phyloP scores from a whole-genome alignment of 2,888 invertebrate species.

The Amiota communis region DNA sequence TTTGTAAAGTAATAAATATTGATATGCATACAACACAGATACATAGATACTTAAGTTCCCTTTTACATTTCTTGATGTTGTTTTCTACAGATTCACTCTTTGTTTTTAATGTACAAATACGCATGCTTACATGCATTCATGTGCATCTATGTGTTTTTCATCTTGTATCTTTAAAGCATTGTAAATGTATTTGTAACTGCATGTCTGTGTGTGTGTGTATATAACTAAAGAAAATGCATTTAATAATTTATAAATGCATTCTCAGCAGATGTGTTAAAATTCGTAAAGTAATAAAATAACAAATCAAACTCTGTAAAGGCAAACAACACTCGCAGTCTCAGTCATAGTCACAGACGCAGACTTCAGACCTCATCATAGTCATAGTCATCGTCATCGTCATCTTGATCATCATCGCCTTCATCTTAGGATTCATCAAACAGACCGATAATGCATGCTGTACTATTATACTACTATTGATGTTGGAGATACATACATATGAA shows the following conservation, averaged over 20 bases:
- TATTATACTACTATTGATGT: not conserved
- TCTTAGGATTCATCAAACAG: constrained; percentile 16
- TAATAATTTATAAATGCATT: constrained; percentile 53
- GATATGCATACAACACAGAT: constrained; percentile 50
- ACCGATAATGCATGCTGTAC: not conserved
- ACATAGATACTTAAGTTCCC: constrained; percentile 5
- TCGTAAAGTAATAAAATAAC: constrained; percentile 71
- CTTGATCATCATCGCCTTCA: not conserved
- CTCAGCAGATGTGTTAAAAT: constrained; percentile 72
- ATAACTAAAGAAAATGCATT: constrained; percentile 58
- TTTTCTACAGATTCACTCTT: no score
- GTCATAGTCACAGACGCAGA: no score
- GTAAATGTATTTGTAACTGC: not conserved
- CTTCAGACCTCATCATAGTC: no score
- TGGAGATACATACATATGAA: not conserved
- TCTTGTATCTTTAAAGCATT: not conserved
- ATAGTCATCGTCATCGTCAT: not conserved
- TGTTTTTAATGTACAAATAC: not conserved
- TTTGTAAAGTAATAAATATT: constrained; percentile 59
- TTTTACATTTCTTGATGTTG: no score
- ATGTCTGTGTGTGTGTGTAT: constrained; percentile 10
- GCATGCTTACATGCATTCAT: not conserved
- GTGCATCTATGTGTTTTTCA: not conserved
- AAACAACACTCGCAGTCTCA: not conserved
- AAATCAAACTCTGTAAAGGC: constrained; percentile 56